Percentiles rank a stretch among this genome's conserved stretches.
These are phyloP conservation scores for Aradophagus sp. DNA, from an alignment of 1,140 invertebrate genomes.

Conservation along the genomic window DNA sequence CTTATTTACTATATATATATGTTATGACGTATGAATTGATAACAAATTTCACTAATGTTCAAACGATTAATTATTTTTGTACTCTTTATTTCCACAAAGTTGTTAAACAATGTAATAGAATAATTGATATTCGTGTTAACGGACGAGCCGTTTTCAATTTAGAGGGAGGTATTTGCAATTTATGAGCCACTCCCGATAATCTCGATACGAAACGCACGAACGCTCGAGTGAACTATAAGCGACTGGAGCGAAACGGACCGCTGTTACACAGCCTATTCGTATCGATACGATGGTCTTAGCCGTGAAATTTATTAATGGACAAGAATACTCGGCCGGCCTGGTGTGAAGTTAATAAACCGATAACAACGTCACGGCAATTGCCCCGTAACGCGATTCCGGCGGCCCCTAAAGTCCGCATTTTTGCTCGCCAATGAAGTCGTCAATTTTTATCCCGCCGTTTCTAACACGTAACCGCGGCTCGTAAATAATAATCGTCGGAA, in stretches of 20 bases:
- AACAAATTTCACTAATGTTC: no score
- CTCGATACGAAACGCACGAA: constrained; percentile 47
- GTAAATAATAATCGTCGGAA: constrained; percentile 40
- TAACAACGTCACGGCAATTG: constrained; percentile 60
- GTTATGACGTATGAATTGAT: background rate
- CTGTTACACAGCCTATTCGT: constrained; percentile 56
- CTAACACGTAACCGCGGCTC: constrained; percentile 1
- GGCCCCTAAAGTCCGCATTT: constrained; percentile 24
- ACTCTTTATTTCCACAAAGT: no score
- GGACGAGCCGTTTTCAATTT: no score
- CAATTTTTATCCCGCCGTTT: constrained; percentile 17
- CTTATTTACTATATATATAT: background rate
- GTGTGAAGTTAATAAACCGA: constrained; percentile 63
- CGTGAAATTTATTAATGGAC: constrained; percentile 67
- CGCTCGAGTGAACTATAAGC: constrained; percentile 44
- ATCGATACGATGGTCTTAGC: constrained; percentile 58
- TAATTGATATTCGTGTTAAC: no score
- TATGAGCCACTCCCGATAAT: constrained; percentile 43
- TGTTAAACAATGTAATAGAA: no score
- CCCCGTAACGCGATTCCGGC: constrained; percentile 13
- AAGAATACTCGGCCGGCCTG: constrained; percentile 55
- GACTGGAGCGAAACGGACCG: constrained; percentile 58
- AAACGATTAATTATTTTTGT: no score
- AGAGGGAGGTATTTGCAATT: constrained; percentile 20
- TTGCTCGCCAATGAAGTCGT: constrained; percentile 18